phyloP scores from a whole-genome alignment of 1,140 invertebrate species.

The Acromyrmex charruanus region DNA sequence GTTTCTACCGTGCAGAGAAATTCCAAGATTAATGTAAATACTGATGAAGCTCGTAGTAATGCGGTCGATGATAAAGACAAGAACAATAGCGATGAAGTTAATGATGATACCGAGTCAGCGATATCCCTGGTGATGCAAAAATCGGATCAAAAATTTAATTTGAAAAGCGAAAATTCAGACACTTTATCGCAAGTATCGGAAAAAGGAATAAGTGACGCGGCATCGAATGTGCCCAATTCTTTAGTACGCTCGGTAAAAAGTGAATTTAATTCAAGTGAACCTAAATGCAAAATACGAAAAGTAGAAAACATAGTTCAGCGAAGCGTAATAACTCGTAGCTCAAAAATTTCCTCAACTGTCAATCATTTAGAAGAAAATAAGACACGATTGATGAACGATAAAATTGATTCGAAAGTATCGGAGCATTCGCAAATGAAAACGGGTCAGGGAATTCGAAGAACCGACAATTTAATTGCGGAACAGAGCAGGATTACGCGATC shows the following conservation, averaged over 20 bases:
- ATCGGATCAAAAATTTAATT: constrained; percentile 25
- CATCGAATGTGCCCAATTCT: constrained; percentile 5
- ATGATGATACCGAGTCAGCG: not conserved
- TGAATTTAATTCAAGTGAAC: constrained; percentile 8
- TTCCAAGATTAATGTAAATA: constrained; percentile 21
- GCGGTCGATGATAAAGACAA: constrained; percentile 1
- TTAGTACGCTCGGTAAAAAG: constrained; percentile 3
- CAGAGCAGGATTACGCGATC: constrained; percentile 68
- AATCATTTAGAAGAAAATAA: constrained; percentile 25
- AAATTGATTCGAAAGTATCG: not conserved
- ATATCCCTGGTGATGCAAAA: not conserved
- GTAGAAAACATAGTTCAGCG: not conserved
- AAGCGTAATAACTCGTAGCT: constrained; percentile 27
- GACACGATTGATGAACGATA: not conserved
- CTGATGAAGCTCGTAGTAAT: not conserved
- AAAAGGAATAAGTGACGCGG: not conserved
- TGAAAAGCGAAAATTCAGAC: constrained; percentile 24
- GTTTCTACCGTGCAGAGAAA: not conserved
- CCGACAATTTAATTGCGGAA: constrained; percentile 29
- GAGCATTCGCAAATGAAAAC: constrained; percentile 22
- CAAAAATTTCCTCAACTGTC: not conserved
- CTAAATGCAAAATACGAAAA: constrained; percentile 22
- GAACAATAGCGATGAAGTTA: not conserved
- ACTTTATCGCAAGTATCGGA: not conserved
- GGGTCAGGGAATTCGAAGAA: constrained; percentile 19